Base-by-base conservation (phyloP, 1,140 invertebrate species). In the Wiebesia pumilae region DNA sequence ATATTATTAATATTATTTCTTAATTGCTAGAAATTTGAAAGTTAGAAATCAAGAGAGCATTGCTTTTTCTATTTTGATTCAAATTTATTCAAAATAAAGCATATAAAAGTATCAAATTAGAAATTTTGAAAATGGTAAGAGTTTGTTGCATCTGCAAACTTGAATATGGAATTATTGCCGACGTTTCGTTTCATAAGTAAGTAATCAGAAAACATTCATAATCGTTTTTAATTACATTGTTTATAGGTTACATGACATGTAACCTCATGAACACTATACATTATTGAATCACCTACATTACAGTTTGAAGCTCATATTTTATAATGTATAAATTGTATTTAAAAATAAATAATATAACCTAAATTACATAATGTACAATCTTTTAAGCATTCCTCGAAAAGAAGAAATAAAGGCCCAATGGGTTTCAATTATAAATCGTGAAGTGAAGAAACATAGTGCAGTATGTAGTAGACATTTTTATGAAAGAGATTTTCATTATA, bases 401-500 rank as follows among this genome's bases (percentile, higher is more conserved):
- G 71, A 75, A 54, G 27, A 43, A 43, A 43, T 43, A 27, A 40
- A 24, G 38, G 6, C 9, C 1, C 43, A 75, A 43, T 75, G 38
- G 71, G 6, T 40, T 38, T 75, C 40, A 43, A 12, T 75, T 43
- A 43, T 75, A 75, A n/a, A 43, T 27, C 38, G 21, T 21, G 1
- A 43, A 75, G 35, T 75, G 16, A 75, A 43, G 9, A 75, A 43
- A 40, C 21, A 43, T 27, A 75, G 71, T 27, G 35, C 38, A 43
- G 38, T 75, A 0, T 43, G 21, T n/a, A 75, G 71, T 24, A 38
- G 38, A 43, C 38, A 75, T 75, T 43, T 75, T 75, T 6, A 30
- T 30, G 65, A 75, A 43, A 40, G 24, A 40, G 71, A 75, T 75
- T 75, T 75, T 75, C 21, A 43, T 40, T 75, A 75, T 43, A 75